Percentiles rank a stretch among this genome's conserved stretches.
phyloP scores from a whole-genome alignment of 2,797 vertebrate species.

The Chelmon rostratus region DNA sequence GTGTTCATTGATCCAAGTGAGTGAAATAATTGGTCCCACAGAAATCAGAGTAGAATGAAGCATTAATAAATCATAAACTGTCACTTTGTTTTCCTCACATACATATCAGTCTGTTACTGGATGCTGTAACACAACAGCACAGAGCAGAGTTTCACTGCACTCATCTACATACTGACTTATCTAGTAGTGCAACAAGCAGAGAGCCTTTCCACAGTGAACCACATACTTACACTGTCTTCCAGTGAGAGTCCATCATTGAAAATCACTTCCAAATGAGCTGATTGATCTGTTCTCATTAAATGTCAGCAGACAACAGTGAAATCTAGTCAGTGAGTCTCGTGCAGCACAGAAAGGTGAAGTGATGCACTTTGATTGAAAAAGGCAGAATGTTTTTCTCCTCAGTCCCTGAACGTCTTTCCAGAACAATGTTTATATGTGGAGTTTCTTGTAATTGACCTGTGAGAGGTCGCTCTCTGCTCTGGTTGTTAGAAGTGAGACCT shows the following conservation, averaged over 20 bases:
- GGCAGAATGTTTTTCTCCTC: neutral
- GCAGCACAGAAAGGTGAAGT: neutral
- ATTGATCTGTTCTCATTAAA: neutral
- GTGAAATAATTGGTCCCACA: slow-evolving; percentile 61
- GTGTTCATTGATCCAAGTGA: slow-evolving; percentile 27
- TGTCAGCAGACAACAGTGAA: neutral
- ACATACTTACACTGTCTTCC: no score
- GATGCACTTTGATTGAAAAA: neutral
- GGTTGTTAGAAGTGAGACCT: neutral
- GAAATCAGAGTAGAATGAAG: slow-evolving; percentile 40
- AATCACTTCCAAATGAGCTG: neutral
- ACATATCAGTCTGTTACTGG: neutral
- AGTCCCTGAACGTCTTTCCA: neutral
- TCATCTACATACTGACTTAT: neutral
- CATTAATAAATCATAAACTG: slow-evolving; percentile 52
- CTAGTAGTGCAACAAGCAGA: neutral
- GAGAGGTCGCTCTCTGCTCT: neutral
- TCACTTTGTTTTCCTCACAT: slow-evolving; percentile 12
- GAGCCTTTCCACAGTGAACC: no score
- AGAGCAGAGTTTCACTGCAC: neutral
- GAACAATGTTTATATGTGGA: neutral
- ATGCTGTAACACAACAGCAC: neutral
- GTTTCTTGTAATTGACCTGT: neutral
- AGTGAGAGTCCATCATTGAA: no score
- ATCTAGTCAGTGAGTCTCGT: neutral